Base-by-base conservation (phyloP, 35 echinoderm and acorn worm species). In the Lytechinus variegatus region DNA sequence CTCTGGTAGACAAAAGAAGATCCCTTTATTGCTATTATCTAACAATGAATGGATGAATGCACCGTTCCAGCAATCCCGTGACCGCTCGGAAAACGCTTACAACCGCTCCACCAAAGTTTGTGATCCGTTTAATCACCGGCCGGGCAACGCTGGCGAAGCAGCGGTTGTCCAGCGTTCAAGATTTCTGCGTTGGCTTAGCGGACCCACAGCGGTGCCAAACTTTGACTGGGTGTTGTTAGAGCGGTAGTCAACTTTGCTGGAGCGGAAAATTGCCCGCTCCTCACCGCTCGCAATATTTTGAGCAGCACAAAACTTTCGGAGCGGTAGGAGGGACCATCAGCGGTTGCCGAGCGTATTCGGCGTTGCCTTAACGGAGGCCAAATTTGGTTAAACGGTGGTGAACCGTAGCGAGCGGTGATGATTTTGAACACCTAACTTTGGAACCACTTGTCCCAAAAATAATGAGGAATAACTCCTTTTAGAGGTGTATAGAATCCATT, bases 261-360 rank as follows among this genome's bases (percentile, higher is more conserved):
- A 90, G 88, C 28, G 88, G 88, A 90, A 90, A 90, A 90, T 90
- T 90, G 88, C 88, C 88, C 33, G 88, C 88, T 90, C 88, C 88
- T 90, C 88, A 90, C 88, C 88, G 88, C 88, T 90, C 28, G 88
- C 88, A 90, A 90, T 90, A 90, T 90, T 90, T 52, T 90, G 88
- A 51, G 88, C 88, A 90, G 88, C 88, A 52, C 88, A 90, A 90
- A 90, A 90, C 88, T 90, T 90, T 90, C 88, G 88, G 88, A 90
- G 88, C 16, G 88, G 88, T 90, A 90, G 88, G 88, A 90, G 88
- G 88, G 88, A 90, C 88, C 88, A 90, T 90, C 88, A 90, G 88
- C 88, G 88, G 88, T 90, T 29, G 88, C 88, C 88, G 88, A 90
- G 88, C 88, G 88, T 90, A 90, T 90, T 21, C 61, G 14, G 61